Conservation (phyloP, 1,140 invertebrate genomes). For the Cyclargus thomasi region DNA sequence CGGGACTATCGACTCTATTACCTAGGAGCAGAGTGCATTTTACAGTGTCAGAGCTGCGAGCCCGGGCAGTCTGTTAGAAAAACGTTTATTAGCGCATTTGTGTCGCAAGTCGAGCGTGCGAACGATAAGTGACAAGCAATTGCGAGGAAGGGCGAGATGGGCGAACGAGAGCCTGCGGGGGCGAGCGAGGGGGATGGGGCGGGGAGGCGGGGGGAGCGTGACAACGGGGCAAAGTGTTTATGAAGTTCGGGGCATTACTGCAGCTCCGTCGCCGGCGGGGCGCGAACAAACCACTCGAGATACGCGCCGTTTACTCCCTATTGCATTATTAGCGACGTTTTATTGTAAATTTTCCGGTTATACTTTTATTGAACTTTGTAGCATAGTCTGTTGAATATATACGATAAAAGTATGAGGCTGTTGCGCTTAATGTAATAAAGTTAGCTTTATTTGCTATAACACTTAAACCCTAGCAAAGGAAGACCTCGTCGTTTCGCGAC, state of each 20-base stretch:
- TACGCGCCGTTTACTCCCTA: background rate
- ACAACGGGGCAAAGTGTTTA: constrained; percentile 14
- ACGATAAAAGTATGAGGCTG: too few species aligned
- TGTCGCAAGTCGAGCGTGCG: constrained; percentile 47
- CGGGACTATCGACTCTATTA: background rate
- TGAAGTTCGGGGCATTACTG: constrained; percentile 20
- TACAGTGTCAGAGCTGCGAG: constrained; percentile 11
- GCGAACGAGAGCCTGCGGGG: constrained; percentile 23
- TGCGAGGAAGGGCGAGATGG: constrained; percentile 33
- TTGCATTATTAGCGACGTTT: constrained; percentile 3
- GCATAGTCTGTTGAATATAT: too few species aligned
- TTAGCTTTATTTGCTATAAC: background rate
- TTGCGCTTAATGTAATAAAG: too few species aligned
- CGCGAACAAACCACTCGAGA: background rate
- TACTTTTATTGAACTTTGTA: too few species aligned
- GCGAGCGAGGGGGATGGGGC: background rate
- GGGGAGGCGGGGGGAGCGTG: constrained; percentile 27
- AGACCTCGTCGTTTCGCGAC: background rate
- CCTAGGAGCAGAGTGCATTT: background rate
- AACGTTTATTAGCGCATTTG: constrained; percentile 60
- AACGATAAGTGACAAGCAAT: constrained; percentile 56
- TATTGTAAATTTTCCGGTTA: background rate
- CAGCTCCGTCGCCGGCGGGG: constrained; percentile 18
- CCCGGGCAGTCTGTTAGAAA: constrained; percentile 38
- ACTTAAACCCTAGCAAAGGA: background rate